Percentiles rank a stretch among this genome's conserved stretches.
These are phyloP conservation scores for Macropis europaea DNA, from an alignment of 2,888 invertebrate genomes.

Conservation along the genomic window DNA sequence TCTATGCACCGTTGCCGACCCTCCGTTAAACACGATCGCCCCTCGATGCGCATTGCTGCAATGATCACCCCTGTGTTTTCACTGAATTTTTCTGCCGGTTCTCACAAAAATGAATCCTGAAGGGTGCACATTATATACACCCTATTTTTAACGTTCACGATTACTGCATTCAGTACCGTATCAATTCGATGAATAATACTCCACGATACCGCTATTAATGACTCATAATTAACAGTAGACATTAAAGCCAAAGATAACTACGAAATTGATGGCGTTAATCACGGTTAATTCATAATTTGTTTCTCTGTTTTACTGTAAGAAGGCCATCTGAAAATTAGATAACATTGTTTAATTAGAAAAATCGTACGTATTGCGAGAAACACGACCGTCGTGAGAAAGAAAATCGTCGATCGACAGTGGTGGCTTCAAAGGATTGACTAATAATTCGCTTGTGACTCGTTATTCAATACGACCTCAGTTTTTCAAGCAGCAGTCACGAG, in stretches of 20 bases:
- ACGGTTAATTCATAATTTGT: background rate
- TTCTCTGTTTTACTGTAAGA: background rate
- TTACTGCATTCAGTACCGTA: background rate
- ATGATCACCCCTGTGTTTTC: constrained; percentile 45
- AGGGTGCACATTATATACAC: background rate
- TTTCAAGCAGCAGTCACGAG: constrained; percentile 40
- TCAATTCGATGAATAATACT: background rate
- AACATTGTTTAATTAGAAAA: background rate
- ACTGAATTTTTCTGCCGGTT: constrained; percentile 21
- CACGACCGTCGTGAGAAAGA: background rate
- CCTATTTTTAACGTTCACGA: background rate
- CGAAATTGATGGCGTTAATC: background rate
- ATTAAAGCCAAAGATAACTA: background rate
- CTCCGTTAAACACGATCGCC: constrained; percentile 46
- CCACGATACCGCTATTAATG: background rate
- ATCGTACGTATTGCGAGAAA: background rate
- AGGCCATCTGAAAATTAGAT: background rate
- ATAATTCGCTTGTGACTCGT: constrained; percentile 37
- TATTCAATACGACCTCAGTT: constrained; percentile 46
- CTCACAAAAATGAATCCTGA: constrained; percentile 15
- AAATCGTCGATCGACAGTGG: constrained; percentile 8
- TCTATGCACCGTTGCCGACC: constrained; percentile 65
- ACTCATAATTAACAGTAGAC: background rate
- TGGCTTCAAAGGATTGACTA: constrained; percentile 24
- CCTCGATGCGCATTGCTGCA: constrained; percentile 52